Percentiles rank a stretch among this genome's conserved stretches.
Conservation (phyloP, 2,797 vertebrate genomes). For the Eulemur albifrons region DNA sequence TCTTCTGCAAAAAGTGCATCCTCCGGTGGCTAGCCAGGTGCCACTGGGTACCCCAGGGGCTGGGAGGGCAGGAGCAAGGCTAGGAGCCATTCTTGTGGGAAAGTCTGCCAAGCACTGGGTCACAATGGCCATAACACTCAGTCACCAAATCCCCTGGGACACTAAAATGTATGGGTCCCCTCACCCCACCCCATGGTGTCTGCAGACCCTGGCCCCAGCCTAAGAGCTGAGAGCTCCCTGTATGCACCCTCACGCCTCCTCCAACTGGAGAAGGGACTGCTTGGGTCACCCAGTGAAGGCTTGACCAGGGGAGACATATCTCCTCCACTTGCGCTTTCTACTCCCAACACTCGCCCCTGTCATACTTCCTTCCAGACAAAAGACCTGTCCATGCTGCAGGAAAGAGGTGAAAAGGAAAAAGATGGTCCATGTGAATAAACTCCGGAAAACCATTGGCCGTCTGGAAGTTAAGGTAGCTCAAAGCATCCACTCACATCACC, state of each 20-base stretch:
- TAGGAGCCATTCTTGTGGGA: not conserved
- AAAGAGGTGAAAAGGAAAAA: conserved; percentile 85
- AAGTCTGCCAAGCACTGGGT: not conserved
- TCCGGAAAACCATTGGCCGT: conserved; percentile 88
- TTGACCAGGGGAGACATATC: not conserved
- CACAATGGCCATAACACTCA: not conserved
- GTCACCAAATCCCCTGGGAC: not conserved
- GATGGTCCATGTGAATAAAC: conserved; percentile 88
- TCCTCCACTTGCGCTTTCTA: not conserved
- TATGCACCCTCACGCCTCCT: not conserved
- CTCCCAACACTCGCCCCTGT: not conserved
- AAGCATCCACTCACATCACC: not conserved
- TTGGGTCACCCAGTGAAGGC: not conserved
- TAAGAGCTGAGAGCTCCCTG: not conserved
- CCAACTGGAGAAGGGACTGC: not conserved
- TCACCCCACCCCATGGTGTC: not conserved
- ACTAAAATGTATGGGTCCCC: not conserved
- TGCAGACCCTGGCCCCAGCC: not conserved
- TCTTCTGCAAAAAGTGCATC: conserved; percentile 94
- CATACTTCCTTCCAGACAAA: conserved; percentile 82
- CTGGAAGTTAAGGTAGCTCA: conserved; percentile 88
- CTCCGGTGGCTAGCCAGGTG: conserved; percentile 89
- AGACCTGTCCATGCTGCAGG: conserved; percentile 91
- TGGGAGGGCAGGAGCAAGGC: not conserved
- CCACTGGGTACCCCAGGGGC: not conserved